These are phyloP conservation scores for Leucophenga varia DNA, from an alignment of 1,140 invertebrate species.

Conservation along the genomic window DNA sequence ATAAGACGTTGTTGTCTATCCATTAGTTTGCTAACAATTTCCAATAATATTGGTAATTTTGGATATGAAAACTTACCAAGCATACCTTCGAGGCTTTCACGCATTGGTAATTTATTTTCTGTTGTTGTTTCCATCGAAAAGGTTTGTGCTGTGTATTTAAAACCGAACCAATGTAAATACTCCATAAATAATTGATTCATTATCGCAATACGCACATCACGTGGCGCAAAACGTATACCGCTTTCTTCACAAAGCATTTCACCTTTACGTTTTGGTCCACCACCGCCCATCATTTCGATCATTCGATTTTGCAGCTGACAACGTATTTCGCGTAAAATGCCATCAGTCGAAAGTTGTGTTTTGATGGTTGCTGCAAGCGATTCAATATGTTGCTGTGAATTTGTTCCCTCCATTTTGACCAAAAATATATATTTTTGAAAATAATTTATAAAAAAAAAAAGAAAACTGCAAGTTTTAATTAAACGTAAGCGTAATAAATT, in stretches of 20 bases:
- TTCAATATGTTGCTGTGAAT: conserved; percentile 19
- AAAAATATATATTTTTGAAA: no score
- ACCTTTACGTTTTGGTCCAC: not conserved
- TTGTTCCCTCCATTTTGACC: no score
- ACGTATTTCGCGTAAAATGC: conserved; percentile 19
- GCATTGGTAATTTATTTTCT: not conserved
- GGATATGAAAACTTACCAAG: not conserved
- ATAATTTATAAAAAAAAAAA: no score
- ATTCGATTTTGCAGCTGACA: conserved; percentile 31
- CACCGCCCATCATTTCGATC: conserved; percentile 18
- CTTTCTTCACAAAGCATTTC: conserved; percentile 9
- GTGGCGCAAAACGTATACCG: not conserved
- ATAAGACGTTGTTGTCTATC: not conserved
- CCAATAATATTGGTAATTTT: conserved; percentile 31
- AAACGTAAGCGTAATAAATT: no score
- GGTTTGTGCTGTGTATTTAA: conserved; percentile 36
- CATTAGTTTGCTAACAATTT: conserved; percentile 19
- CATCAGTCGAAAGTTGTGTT: conserved; percentile 23
- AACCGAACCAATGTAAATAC: conserved; percentile 38
- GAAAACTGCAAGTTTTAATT: no score
- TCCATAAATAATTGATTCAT: conserved; percentile 35
- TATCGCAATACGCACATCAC: not conserved
- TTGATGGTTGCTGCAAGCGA: no score
- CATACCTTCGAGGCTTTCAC: conserved; percentile 13
- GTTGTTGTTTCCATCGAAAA: conserved; percentile 30